A percentile compares a stretch with the other conserved stretches of the same genome.
Conservation (phyloP, 2,888 invertebrate species). For the Drosophila fungiperda region DNA sequence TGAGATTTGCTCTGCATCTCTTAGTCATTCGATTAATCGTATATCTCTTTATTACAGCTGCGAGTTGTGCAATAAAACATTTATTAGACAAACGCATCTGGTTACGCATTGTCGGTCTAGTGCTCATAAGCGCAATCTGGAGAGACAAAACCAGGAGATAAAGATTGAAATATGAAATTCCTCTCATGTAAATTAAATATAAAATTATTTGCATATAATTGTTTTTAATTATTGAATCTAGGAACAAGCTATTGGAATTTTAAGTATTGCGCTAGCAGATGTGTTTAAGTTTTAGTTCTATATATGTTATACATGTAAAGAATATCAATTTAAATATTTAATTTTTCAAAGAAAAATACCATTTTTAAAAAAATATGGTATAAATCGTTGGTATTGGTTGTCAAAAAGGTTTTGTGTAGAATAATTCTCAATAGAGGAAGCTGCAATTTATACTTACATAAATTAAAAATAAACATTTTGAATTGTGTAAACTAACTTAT, state of each 20-base stretch:
- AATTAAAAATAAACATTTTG: too few species aligned
- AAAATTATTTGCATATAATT: not conserved
- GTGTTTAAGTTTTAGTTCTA: not conserved
- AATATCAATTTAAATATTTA: not conserved
- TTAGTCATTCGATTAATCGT: not conserved
- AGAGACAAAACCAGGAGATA: constrained; percentile 24
- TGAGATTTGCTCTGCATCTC: not conserved
- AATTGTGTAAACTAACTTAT: too few species aligned
- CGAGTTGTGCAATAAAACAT: constrained; percentile 58
- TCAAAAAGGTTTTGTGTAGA: not conserved
- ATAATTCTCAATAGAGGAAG: too few species aligned
- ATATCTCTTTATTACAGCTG: constrained; percentile 39
- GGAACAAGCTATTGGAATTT: not conserved
- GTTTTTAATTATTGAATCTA: not conserved
- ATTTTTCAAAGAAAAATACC: not conserved
- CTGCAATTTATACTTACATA: too few species aligned
- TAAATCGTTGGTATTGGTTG: not conserved
- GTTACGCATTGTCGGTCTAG: constrained; percentile 56
- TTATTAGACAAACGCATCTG: constrained; percentile 62
- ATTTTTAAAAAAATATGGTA: not conserved
- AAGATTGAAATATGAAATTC: constrained; percentile 5
- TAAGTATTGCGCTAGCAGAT: not conserved
- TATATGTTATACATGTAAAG: not conserved
- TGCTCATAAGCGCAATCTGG: constrained; percentile 56
- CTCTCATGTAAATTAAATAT: not conserved